Conservation (phyloP, 2,888 invertebrate species). For the Sinelater perroti region DNA sequence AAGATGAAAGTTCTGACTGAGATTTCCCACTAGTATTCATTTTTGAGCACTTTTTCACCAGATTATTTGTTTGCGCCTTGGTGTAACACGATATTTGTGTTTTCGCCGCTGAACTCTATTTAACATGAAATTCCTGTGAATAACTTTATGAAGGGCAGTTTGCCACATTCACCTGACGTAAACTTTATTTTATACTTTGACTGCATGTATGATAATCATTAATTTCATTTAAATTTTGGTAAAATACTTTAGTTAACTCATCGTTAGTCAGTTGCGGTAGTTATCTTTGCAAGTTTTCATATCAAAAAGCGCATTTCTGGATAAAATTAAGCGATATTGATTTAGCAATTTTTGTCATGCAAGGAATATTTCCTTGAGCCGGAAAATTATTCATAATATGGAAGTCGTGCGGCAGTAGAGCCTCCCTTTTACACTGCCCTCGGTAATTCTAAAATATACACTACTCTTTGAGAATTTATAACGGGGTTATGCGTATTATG, state of each 20-base stretch:
- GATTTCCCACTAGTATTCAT: constrained; percentile 33
- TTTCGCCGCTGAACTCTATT: constrained; percentile 12
- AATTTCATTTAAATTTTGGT: constrained; percentile 20
- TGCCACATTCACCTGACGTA: background rate
- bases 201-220: constrained; percentile 11
- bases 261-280: constrained; percentile 15
- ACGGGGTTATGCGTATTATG: constrained; percentile 1
- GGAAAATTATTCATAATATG: constrained; percentile 4
- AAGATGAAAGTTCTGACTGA: constrained; percentile 33
- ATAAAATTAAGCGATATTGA: too few relatives aligned
- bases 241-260: constrained; percentile 8
- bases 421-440: too few relatives aligned
- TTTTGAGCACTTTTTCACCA: constrained; percentile 29
- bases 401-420: too few relatives aligned
- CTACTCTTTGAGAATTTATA: background rate
- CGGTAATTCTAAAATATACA: background rate
- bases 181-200: background rate
- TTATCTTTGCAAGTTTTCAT: constrained; percentile 8
- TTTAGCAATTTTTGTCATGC: too few relatives aligned
- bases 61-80: constrained; percentile 26
- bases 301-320: too few relatives aligned
- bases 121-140: constrained; percentile 5
- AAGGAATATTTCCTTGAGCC: too few relatives aligned
- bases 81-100: constrained; percentile 10
- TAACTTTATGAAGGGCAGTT: background rate